Conservation (phyloP, 64 coral and sea anemone genomes). For the Actinia tenebrosa region DNA sequence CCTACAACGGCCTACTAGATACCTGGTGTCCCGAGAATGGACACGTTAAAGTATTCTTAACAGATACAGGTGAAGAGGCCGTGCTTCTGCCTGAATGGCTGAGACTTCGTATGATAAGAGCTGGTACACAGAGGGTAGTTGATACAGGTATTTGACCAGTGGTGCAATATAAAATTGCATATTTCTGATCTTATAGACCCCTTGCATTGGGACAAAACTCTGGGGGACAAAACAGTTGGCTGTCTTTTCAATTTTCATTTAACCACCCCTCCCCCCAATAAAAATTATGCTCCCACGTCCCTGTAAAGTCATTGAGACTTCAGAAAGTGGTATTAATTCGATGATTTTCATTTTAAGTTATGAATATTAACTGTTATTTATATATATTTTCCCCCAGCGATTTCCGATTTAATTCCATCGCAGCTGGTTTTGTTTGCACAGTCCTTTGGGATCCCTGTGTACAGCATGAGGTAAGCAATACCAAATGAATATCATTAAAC, state of each 20-base stretch:
- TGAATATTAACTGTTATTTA: not conserved
- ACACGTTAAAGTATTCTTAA: constrained; percentile 75
- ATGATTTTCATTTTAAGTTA: too few relatives aligned
- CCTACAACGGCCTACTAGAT: constrained; percentile 44
- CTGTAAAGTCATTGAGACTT: too few relatives aligned
- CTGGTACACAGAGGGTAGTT: constrained; percentile 48
- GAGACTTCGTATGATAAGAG: constrained; percentile 88
- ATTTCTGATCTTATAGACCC: too few relatives aligned
- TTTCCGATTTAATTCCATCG: constrained; percentile 70
- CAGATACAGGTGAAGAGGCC: constrained; percentile 86
- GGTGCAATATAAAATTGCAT: too few relatives aligned
- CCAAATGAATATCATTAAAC: not conserved
- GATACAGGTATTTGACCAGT: constrained; percentile 41
- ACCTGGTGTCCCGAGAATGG: constrained; percentile 85
- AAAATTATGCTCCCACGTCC: too few relatives aligned
- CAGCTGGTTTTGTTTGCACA: constrained; percentile 89
- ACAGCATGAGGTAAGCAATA: constrained; percentile 74
- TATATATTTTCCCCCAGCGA: constrained; percentile 33
- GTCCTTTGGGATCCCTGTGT: constrained; percentile 94
- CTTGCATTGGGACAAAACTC: too few relatives aligned
- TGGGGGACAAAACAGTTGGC: too few relatives aligned
- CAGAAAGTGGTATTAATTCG: too few relatives aligned
- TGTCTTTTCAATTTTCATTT: too few relatives aligned
- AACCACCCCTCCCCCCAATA: too few relatives aligned
- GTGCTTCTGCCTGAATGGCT: constrained; percentile 89